Conservation (phyloP, 2,888 invertebrate genomes). For the Panopea generosa region DNA sequence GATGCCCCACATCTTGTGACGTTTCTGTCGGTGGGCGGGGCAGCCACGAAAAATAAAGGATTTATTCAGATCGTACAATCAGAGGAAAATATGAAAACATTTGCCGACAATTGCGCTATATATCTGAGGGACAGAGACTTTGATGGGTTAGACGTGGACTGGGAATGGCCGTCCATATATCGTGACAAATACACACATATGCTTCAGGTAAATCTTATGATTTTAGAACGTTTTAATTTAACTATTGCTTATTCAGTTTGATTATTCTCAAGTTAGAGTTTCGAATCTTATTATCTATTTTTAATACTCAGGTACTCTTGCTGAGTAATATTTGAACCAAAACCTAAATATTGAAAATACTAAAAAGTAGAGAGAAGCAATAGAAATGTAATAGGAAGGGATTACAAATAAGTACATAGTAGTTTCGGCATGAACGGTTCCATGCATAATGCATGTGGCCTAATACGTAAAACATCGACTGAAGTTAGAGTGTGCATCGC, state of each 20-base stretch:
- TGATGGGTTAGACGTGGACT: slow-evolving; percentile 80
- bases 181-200: slow-evolving; percentile 63
- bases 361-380: no score
- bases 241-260: slow-evolving; percentile 13
- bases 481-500: no score
- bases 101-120: slow-evolving; percentile 66
- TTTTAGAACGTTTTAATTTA: not conserved
- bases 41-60: slow-evolving; percentile 10
- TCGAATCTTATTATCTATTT: no score
- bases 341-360: no score
- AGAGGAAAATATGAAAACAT: slow-evolving; percentile 62
- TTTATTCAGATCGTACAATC: slow-evolving; percentile 65
- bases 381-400: no score
- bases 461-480: no score
- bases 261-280: no score
- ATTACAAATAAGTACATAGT: no score
- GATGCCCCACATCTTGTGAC: slow-evolving; percentile 72
- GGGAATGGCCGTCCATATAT: slow-evolving; percentile 79
- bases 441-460: no score
- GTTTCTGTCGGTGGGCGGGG: slow-evolving; percentile 73
- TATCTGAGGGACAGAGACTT: slow-evolving; percentile 74
- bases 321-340: no score
- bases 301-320: no score
- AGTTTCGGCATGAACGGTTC: no score
- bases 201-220: slow-evolving; percentile 59